Base-by-base conservation (phyloP, 1,140 invertebrate genomes). In the Drosophila oshimai region DNA sequence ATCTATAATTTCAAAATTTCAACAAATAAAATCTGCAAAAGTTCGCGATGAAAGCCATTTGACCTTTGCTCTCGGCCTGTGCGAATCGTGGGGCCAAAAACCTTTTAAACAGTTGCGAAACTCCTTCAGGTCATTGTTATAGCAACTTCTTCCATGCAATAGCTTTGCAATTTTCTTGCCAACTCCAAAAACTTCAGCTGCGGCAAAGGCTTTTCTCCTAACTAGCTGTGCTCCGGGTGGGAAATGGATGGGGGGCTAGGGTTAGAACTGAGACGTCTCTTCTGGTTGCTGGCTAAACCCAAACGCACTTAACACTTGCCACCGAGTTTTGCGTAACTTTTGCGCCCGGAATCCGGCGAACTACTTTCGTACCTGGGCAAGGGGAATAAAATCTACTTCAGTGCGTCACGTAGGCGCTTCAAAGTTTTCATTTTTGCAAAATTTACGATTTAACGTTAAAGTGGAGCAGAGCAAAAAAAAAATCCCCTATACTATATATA, bases 341-440 rank as follows among this genome's bases (percentile, higher is more conserved):
- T 80, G 75, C 53, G 67, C 80, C 58, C 60, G 51, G 70, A 73
- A 73, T 62, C 68, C 68, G 61, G 46, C 33, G 33, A 73, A 73
- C 68, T 73, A 74, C 29, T 73, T 73, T 79, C 50, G 12, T 74
- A 75, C 60, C 72, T 88, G 51, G 12, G 42, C 20, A 22, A 34
- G 29, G 20, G 18, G 22, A 45, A 34, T 57, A 61, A 80, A 79
- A 73, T 86, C 73, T 81, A 65, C 81, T 81, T 67, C 86, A 74
- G 75, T 89, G 77, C 87, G 87, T 89, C 87, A 89, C 87, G 87
- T 89, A 89, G 87, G 87, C 87, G 87, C 74, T 87, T 87, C 80
- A 89, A 89, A 89, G 78, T 86, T 89, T 89, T 79, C 60, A 57
- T 84, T 84, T 84, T 84, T 78, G 80, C 62, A 74, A 89, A 89